Percentiles rank a stretch among this genome's conserved stretches.
phyloP scores from a whole-genome alignment of 2,888 invertebrate species.

The Ochlodes sylvanus region DNA sequence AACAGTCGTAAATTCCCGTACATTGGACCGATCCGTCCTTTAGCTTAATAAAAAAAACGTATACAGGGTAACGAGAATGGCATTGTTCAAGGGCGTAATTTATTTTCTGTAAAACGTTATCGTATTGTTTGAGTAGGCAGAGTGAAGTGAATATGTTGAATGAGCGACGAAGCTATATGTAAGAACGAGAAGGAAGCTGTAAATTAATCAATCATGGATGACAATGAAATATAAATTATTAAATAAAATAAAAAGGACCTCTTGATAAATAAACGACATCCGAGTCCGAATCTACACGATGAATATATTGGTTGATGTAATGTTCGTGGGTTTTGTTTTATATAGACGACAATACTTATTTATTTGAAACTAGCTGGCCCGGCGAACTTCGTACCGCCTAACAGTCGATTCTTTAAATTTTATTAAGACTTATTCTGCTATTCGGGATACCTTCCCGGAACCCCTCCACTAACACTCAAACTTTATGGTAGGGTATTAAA shows the following conservation, averaged over 20 bases:
- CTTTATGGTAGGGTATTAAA: too few relatives aligned
- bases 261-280: too few relatives aligned
- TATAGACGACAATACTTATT: too few relatives aligned
- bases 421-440: too few relatives aligned
- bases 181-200: background rate
- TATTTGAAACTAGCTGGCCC: too few relatives aligned
- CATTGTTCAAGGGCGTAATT: constrained; percentile 24
- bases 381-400: too few relatives aligned
- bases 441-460: too few relatives aligned
- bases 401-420: too few relatives aligned
- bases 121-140: too few relatives aligned
- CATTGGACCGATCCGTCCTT: constrained; percentile 66
- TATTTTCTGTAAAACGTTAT: constrained; percentile 20
- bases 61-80: constrained; percentile 46
- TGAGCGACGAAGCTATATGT: background rate
- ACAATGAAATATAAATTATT: background rate
- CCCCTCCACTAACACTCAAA: too few relatives aligned
- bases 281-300: too few relatives aligned
- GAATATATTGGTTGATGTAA: background rate
- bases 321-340: too few relatives aligned
- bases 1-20: constrained; percentile 50
- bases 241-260: background rate
- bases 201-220: background rate
- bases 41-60: constrained; percentile 48
- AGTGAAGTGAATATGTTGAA: background rate